Conservation (phyloP, 2,888 invertebrate genomes). For the Oxystoma pomonae region DNA sequence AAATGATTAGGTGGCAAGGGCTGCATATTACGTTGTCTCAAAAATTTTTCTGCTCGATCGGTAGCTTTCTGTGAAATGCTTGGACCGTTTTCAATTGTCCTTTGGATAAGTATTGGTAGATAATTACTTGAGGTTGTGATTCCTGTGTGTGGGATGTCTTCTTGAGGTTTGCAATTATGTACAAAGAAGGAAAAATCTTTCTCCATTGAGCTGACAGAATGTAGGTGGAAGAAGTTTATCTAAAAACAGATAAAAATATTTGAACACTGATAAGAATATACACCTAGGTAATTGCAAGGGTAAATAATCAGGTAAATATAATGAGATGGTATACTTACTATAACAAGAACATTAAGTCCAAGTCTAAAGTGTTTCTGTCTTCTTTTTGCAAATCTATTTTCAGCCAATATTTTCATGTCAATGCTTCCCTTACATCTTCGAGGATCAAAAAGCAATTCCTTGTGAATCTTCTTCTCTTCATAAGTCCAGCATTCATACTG, state of each 20-base stretch:
- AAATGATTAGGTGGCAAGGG: neutral
- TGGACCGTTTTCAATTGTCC: conserved; percentile 42
- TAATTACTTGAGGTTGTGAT: conserved; percentile 37
- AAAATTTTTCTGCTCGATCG: conserved; percentile 26
- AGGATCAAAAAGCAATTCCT: conserved; percentile 45
- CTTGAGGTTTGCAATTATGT: conserved; percentile 42
- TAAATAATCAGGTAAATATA: no score
- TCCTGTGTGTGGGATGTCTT: conserved; percentile 36
- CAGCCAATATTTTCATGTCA: conserved; percentile 46
- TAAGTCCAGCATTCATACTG: conserved; percentile 48
- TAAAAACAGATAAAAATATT: conserved; percentile 31
- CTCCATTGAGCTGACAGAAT: conserved; percentile 37
- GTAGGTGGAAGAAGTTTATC: conserved; percentile 45
- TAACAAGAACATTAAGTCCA: conserved; percentile 45
- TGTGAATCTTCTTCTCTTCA: conserved; percentile 41
- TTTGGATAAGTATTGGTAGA: conserved; percentile 40
- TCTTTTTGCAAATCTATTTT: conserved; percentile 41
- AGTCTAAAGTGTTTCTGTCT: conserved; percentile 44
- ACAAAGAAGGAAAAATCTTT: conserved; percentile 42
- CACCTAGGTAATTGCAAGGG: no score
- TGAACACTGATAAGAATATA: neutral
- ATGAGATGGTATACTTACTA: conserved; percentile 40
- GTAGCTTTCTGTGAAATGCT: conserved; percentile 34
- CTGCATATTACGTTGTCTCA: conserved; percentile 11
- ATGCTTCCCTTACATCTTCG: conserved; percentile 44